Conservation (phyloP, 2,888 invertebrate species). For the Aplocera efformata region DNA sequence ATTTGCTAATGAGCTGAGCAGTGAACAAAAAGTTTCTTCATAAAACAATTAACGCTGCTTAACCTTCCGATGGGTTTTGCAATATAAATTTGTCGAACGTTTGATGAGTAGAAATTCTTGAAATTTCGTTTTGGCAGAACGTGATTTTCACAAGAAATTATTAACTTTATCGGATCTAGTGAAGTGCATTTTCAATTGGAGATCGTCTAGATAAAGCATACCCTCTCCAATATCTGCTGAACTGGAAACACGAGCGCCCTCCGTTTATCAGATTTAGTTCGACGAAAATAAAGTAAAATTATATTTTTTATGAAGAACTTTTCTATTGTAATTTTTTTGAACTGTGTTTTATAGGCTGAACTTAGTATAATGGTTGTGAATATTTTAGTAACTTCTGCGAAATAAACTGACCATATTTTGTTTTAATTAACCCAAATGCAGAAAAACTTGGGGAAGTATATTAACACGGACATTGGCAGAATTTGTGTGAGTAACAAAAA, state of each 20-base stretch:
- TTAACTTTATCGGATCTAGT: slow-evolving; percentile 22
- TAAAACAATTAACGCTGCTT: slow-evolving; percentile 15
- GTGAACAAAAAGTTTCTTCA: slow-evolving; percentile 11
- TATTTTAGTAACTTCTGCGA: too few species aligned
- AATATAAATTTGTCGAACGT: slow-evolving; percentile 3
- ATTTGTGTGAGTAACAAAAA: too few species aligned
- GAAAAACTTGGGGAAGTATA: too few species aligned
- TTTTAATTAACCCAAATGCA: too few species aligned
- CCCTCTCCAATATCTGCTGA: slow-evolving; percentile 28
- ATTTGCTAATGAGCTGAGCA: slow-evolving; percentile 16
- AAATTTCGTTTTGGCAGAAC: not conserved
- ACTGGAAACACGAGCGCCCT: slow-evolving; percentile 31
- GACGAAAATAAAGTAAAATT: slow-evolving; percentile 4
- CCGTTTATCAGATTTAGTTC: slow-evolving; percentile 25
- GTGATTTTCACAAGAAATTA: slow-evolving; percentile 13
- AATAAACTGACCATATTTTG: too few species aligned
- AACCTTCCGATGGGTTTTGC: slow-evolving; percentile 5
- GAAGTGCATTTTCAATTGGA: slow-evolving; percentile 32
- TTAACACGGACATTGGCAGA: too few species aligned
- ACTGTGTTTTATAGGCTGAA: too few species aligned
- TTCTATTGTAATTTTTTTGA: not conserved
- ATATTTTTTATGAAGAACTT: slow-evolving; percentile 1
- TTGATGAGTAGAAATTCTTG: slow-evolving; percentile 1
- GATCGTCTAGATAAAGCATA: slow-evolving; percentile 53
- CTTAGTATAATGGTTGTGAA: too few species aligned